Evolutionary conservation across 2,113 vertebrate genomes (phyloP).

Genomic region (Columbina picui): DNA sequence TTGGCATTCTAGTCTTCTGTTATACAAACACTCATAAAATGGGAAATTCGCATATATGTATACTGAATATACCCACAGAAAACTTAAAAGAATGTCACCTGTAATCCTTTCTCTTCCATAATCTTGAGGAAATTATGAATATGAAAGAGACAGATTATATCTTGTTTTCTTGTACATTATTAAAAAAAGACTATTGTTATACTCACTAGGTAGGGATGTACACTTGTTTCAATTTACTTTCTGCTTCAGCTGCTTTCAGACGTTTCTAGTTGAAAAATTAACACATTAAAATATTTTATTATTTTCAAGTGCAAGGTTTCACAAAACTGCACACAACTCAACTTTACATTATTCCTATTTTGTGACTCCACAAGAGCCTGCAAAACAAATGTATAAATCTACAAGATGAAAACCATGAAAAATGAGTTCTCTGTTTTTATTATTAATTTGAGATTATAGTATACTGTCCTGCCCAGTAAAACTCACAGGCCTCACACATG

Average conservation of each 20-base stretch:
- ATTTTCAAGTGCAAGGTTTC: not conserved
- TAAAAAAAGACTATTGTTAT: not conserved
- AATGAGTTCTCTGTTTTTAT: not conserved
- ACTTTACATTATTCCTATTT: not conserved
- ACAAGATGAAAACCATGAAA: not conserved
- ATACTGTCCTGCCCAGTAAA: not conserved
- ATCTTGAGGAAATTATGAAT: constrained; percentile 20
- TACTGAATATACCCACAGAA: not conserved
- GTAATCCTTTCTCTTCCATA: not conserved
- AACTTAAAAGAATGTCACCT: not conserved
- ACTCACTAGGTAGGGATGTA: constrained; percentile 99
- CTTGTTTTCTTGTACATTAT: not conserved
- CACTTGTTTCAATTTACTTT: constrained; percentile 98
- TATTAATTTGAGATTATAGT: not conserved
- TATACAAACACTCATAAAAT: not conserved
- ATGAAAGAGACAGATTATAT: not conserved
- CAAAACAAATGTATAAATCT: not conserved
- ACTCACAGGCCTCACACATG: not conserved
- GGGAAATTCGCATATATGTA: not conserved
- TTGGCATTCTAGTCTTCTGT: not conserved
- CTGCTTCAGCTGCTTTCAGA: constrained; percentile 96
- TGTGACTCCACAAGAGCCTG: not conserved
- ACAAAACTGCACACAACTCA: not conserved
- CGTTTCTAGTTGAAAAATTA: constrained; percentile 86
- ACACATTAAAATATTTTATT: constrained; percentile 40